Evolutionary conservation across 2,113 vertebrate genomes (phyloP).

Genomic region (Tauraco erythrolophus): DNA sequence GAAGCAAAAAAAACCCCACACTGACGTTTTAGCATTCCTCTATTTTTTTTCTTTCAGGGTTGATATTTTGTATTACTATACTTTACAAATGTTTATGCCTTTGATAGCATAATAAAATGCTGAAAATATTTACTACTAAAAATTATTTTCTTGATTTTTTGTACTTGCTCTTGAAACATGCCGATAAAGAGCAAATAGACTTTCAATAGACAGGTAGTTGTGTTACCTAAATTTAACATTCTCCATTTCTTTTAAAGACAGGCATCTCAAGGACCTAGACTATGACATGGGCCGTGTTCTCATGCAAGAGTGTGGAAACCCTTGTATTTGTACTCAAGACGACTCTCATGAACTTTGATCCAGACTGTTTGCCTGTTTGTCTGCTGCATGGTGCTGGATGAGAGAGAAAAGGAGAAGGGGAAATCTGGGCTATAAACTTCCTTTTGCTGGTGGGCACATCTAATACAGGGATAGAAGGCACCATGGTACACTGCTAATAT

Average conservation of each 20-base stretch:
- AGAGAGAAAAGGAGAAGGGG: background rate
- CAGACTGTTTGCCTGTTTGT: background rate
- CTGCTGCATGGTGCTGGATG: background rate
- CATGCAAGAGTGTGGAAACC: background rate
- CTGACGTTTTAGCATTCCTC: background rate
- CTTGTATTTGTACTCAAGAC: background rate
- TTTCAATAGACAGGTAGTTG: background rate
- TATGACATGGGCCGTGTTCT: background rate
- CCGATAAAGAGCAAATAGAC: background rate
- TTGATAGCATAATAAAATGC: background rate
- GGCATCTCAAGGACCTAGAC: background rate
- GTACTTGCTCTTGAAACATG: background rate
- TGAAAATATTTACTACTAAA: background rate
- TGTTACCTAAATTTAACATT: background rate
- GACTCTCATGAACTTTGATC: background rate
- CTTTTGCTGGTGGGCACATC: background rate
- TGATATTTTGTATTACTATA: background rate
- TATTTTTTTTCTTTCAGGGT: background rate
- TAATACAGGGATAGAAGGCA: background rate
- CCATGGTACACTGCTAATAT: background rate
- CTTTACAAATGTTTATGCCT: background rate
- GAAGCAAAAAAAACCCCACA: background rate
- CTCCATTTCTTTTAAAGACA: background rate
- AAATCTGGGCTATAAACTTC: background rate
- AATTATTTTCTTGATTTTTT: background rate